Evolutionary conservation across 1,140 invertebrate species (phyloP), one percentile per base, ranked within the genome.

Genomic region (Drosophila elegans): DNA sequence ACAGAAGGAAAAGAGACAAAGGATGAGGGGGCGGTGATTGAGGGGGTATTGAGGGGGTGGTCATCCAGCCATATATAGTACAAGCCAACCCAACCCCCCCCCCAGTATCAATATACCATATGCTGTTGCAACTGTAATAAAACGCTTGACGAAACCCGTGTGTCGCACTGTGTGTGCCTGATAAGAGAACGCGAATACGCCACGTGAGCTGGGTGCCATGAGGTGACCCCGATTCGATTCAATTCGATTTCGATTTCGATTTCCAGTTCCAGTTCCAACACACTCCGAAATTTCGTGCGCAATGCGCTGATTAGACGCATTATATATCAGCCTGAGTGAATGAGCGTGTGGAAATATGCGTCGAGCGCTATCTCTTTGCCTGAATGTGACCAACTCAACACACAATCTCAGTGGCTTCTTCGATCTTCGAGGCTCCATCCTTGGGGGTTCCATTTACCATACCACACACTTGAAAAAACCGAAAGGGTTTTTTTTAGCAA

Each of bases 121-220:
- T 41, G 54, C 60, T 85, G 81, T 81, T 81, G 82, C 78, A 85
- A 85, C 60, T 63, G 80, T 63, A 55, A 79, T 72, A 66, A 60
- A 79, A 49, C 59, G 53, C 45, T 44, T 72, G 63, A 76, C 74
- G 80, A 82, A 75, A 75, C 67, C 72, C 25, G 38, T 49, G 44
- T 13, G 16, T 21, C 16, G 16, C 16, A 21, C 34, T 34, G 34
- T 60, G 38, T 52, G 34, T 21, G 36, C 21, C 12, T 36, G 82
- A 86, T 86, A 86, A 86, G 78, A 53, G 42, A 76, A 84, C 76
- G 80, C 75, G 80, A 73, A 60, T 61, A 34, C 80, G 76, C 80
- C 80, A 84, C 80, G 76, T 84, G 80, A 80, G 80, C 61, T 57
- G 60, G 52, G 27, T 16, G 36, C 54, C 38, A 62, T 21, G 60